Base-by-base conservation (phyloP, 1,140 invertebrate genomes). In the Cotesia typhae region DNA sequence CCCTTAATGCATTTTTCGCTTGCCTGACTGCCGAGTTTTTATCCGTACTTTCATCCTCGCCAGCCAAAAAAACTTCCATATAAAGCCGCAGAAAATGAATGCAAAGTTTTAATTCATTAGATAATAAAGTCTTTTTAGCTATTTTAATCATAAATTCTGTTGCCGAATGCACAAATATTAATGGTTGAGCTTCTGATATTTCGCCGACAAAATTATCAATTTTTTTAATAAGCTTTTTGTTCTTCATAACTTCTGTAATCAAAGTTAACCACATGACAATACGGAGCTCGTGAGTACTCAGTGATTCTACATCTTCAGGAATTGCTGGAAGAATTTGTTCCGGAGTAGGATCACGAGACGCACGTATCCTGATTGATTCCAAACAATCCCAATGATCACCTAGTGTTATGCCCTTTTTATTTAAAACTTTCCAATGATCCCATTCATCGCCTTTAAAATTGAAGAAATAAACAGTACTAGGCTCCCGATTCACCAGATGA, bases 401-500 rank as follows among this genome's bases (percentile, higher is more conserved):
- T 10, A 80, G 55, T 3, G 75, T 69, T 59, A n/a, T 28, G 61
- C 37, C 7, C 60, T 76, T 79, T n/a, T 79, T 74, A 4, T 79
- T 71, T 37, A 85, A 70, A 69, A 81, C 74, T 10, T 53, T 20
- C 6, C 74, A 74, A 17, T 83, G 81, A 70, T 85, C 71, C 60
- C 71, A 80, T n/a, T 69, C 53, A 52, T 79, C 67, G 60, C 61
- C 51, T 67, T 77, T 67, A 4, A 86, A 70, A 36, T 20, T 65
- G 17, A 85, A 86, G 28, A 87, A 74, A 7, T 78, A 71, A 12
- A 86, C 51, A 51, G 60, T 78, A 6, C 76, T 82, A 35, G 86
- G 86, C 65, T 87, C 84, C 7, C 81, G 79, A 51, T 77, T 71
- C 1, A 82, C 73, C 36, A 87, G 72, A 75, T 87, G 86, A 78